Percentiles rank a stretch among this genome's conserved stretches.
Conservation (phyloP, 2,113 vertebrate genomes). For the Pseudorectes ferrugineus region DNA sequence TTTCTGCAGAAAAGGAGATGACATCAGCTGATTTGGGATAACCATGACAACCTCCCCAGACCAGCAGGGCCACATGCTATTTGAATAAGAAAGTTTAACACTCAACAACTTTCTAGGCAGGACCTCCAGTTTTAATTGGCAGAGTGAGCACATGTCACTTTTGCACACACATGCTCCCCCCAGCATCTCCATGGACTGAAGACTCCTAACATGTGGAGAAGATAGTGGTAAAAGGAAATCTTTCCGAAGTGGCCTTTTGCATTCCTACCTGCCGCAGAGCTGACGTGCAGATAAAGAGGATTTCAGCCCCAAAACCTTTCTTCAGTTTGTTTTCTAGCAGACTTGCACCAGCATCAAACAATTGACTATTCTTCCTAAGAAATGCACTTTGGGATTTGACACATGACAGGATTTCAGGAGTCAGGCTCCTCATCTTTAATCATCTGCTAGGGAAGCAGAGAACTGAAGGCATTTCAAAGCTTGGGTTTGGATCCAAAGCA, state of each 20-base stretch:
- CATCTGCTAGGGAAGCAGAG: background rate
- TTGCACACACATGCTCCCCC: background rate
- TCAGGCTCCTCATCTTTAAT: background rate
- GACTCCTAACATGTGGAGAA: background rate
- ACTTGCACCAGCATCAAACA: background rate
- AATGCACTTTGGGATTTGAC: background rate
- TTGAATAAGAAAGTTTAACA: conserved; percentile 49
- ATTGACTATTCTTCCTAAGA: background rate
- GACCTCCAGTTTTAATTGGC: background rate
- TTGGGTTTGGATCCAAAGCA: background rate
- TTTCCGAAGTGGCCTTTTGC: background rate
- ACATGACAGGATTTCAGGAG: background rate
- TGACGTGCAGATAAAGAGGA: background rate
- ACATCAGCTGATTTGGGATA: conserved; percentile 66
- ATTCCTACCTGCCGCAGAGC: background rate
- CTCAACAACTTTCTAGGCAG: conserved; percentile 10
- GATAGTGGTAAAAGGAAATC: background rate
- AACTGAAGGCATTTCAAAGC: background rate
- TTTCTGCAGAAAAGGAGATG: conserved; percentile 60
- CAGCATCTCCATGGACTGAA: background rate
- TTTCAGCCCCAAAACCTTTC: background rate
- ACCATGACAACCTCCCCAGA: conserved; percentile 64
- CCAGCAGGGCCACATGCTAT: conserved; percentile 33
- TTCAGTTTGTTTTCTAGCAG: background rate
- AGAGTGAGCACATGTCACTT: background rate